phyloP scores from a whole-genome alignment of 2,888 invertebrate species.

The Ectemnius lituratus region DNA sequence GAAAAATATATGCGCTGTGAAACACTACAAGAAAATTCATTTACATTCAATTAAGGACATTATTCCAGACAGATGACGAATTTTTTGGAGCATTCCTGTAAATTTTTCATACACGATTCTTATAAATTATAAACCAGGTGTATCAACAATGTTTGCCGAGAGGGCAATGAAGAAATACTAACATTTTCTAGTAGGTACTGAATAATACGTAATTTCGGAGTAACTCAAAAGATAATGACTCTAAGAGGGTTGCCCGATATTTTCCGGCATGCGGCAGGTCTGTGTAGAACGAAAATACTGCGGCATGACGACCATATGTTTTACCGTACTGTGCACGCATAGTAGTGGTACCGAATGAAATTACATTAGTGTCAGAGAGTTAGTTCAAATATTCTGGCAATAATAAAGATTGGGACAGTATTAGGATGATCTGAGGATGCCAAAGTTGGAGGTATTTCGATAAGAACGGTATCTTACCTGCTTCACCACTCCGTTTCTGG shows the following conservation, averaged over 20 bases:
- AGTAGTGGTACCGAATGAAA: constrained; percentile 24
- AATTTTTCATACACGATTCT: constrained; percentile 44
- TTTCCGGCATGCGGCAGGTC: not conserved
- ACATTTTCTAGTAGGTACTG: not conserved
- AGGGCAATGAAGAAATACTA: not conserved
- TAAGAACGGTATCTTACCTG: constrained; percentile 78
- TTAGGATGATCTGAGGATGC: not conserved
- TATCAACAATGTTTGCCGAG: not conserved
- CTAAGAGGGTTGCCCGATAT: not conserved
- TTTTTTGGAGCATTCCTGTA: too few species aligned
- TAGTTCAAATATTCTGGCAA: constrained; percentile 41
- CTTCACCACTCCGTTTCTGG: constrained; percentile 80
- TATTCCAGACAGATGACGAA: too few species aligned
- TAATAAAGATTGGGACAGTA: constrained; percentile 9
- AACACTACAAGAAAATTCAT: not conserved
- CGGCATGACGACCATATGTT: constrained; percentile 54
- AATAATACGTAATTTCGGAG: not conserved
- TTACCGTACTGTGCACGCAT: constrained; percentile 22
- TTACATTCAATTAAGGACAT: not conserved
- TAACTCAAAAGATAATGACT: not conserved
- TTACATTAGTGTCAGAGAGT: constrained; percentile 27
- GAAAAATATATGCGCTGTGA: not conserved
- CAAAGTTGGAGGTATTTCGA: not conserved
- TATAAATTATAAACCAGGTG: constrained; percentile 13
- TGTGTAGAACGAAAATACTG: constrained; percentile 22